Conservation (phyloP, 2,888 invertebrate species). For the Ornithoptera priamus region DNA sequence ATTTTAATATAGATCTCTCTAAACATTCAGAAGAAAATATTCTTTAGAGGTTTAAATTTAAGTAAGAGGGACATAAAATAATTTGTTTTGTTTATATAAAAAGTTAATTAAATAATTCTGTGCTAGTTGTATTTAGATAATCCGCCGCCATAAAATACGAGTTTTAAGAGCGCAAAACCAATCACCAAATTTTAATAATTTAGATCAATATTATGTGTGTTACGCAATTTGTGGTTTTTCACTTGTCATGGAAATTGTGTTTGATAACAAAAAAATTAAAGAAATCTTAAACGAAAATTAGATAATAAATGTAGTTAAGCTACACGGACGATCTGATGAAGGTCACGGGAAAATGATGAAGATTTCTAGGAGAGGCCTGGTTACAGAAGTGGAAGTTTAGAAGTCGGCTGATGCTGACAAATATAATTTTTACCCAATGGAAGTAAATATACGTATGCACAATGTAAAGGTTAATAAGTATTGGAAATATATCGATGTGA, state of each 20-base stretch:
- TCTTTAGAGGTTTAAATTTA: conserved; percentile 11
- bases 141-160: conserved; percentile 23
- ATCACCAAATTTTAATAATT: conserved; percentile 15
- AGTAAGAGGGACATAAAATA: conserved; percentile 18
- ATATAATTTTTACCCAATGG: background rate
- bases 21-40: background rate
- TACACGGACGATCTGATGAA: too few relatives aligned
- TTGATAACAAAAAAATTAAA: background rate
- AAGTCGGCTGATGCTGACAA: background rate
- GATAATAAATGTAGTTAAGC: background rate
- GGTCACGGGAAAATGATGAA: too few relatives aligned
- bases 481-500: background rate
- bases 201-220: conserved; percentile 1
- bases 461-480: background rate
- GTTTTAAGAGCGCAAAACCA: conserved; percentile 6
- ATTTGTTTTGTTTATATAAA: conserved; percentile 24
- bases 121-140: conserved; percentile 20
- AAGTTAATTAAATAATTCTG: conserved; percentile 24
- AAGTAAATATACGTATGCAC: background rate
- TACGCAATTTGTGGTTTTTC: conserved; percentile 4
- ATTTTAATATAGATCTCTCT: background rate
- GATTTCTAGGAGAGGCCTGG: too few relatives aligned
- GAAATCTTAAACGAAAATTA: background rate
- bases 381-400: too few relatives aligned
- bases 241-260: background rate